Evolutionary conservation across 2,113 vertebrate genomes (phyloP).

Genomic region (Pithys albifrons): DNA sequence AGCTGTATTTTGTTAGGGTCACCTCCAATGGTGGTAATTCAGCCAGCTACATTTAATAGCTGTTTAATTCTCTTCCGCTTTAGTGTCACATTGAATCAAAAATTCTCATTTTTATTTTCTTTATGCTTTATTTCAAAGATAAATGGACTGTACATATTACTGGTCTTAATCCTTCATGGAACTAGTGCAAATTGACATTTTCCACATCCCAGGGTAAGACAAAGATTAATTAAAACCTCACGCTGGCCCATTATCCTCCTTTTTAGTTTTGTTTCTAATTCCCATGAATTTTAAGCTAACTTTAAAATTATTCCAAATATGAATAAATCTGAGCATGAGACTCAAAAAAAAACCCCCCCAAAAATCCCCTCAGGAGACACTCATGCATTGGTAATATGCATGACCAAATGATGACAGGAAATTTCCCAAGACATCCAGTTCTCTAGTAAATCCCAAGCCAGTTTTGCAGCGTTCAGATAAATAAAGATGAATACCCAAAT

Average conservation of each 20-base stretch:
- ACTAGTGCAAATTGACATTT: slow-evolving; percentile 53
- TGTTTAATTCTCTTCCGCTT: slow-evolving; percentile 43
- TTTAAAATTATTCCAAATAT: slow-evolving; percentile 17
- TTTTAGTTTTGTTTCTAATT: slow-evolving; percentile 35
- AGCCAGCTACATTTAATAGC: slow-evolving; percentile 27
- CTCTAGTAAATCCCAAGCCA: not conserved
- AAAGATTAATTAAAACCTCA: slow-evolving; percentile 65
- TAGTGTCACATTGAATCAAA: slow-evolving; percentile 57
- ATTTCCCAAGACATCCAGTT: not conserved
- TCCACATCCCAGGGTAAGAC: slow-evolving; percentile 31
- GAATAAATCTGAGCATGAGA: not conserved
- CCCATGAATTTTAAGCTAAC: slow-evolving; percentile 12
- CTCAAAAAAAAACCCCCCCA: not conserved
- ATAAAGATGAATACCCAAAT: not conserved
- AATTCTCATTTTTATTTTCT: slow-evolving; percentile 63
- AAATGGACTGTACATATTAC: slow-evolving; percentile 56
- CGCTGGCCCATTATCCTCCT: slow-evolving; percentile 13
- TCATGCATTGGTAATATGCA: not conserved
- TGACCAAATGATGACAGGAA: not conserved
- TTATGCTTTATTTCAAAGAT: slow-evolving; percentile 62
- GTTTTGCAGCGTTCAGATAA: slow-evolving; percentile 13
- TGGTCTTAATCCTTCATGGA: slow-evolving; percentile 55
- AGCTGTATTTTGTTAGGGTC: slow-evolving; percentile 28
- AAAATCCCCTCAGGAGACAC: not conserved
- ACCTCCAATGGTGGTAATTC: slow-evolving; percentile 2